A percentile compares a stretch with the other conserved stretches of the same genome.
These are phyloP conservation scores for Gymnoscopelus braueri DNA, from an alignment of 2,797 vertebrate genomes.

Conservation along the genomic window DNA sequence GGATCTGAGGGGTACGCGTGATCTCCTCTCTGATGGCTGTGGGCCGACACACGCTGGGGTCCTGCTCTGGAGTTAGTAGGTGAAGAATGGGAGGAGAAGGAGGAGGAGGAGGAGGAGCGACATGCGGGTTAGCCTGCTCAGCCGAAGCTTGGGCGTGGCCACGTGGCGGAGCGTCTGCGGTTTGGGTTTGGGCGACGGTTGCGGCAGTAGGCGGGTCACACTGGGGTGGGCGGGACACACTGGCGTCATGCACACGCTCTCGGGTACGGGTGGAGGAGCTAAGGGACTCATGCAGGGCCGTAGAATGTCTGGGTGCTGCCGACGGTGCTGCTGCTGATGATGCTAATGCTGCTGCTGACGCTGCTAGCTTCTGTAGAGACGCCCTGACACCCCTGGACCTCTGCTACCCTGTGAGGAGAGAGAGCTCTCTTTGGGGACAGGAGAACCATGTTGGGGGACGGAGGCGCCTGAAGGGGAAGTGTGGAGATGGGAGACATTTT, in stretches of 20 bases:
- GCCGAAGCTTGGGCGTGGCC: slow-evolving; percentile 56
- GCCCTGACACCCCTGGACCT: neutral
- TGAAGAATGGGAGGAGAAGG: slow-evolving; percentile 53
- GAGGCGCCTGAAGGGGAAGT: neutral
- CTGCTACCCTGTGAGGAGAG: neutral
- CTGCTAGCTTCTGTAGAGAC: slow-evolving; percentile 5
- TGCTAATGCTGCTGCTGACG: neutral
- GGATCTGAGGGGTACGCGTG: slow-evolving; percentile 78
- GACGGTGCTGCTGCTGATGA: slow-evolving; percentile 55
- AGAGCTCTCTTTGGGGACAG: no score
- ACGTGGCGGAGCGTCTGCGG: no score
- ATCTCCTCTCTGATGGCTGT: slow-evolving; percentile 85
- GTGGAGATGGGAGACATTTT: neutral
- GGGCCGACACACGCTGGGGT: slow-evolving; percentile 83
- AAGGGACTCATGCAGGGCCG: slow-evolving; percentile 71
- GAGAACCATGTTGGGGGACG: no score
- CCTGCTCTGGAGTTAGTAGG: slow-evolving; percentile 79
- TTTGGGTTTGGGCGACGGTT: slow-evolving; percentile 59
- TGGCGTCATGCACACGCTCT: slow-evolving; percentile 86
- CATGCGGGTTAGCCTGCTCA: slow-evolving; percentile 83
- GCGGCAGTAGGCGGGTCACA: slow-evolving; percentile 1
- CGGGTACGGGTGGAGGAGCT: slow-evolving; percentile 59
- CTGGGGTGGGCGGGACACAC: slow-evolving; percentile 40
- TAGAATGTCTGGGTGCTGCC: slow-evolving; percentile 60
- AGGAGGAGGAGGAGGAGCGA: slow-evolving; percentile 60